These are phyloP conservation scores for Microtus richardsoni DNA, from an alignment of 2,113 vertebrate genomes.

Conservation along the genomic window DNA sequence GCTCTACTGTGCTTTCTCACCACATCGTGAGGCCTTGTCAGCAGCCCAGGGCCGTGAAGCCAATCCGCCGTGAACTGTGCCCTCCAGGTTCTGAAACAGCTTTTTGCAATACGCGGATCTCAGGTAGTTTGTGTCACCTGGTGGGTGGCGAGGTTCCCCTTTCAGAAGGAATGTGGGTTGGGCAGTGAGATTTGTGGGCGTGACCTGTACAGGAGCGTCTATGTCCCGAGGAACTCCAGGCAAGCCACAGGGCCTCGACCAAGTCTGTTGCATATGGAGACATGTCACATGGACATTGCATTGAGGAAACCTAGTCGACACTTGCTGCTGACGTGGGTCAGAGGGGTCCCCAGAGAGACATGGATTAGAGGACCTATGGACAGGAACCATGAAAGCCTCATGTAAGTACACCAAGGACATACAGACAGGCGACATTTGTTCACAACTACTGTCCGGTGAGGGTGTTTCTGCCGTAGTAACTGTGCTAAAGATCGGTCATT, in stretches of 20 bases:
- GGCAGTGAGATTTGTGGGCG: not conserved
- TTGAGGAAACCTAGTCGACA: not conserved
- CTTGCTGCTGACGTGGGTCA: not conserved
- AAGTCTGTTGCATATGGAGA: not conserved
- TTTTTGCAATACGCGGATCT: not conserved
- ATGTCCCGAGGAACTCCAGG: not conserved
- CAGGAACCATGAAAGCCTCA: not conserved
- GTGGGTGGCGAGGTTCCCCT: not conserved
- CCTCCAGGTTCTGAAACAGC: not conserved
- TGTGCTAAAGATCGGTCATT: no score
- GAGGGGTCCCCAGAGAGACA: not conserved
- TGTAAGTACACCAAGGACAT: no score
- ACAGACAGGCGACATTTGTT: not conserved
- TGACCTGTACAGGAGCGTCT: not conserved
- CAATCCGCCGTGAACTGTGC: not conserved
- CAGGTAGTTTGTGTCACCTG: not conserved
- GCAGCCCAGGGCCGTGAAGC: not conserved
- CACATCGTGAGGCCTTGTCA: not conserved
- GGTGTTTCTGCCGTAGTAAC: not conserved
- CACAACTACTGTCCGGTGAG: not conserved
- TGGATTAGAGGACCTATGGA: not conserved
- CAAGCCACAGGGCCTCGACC: not conserved
- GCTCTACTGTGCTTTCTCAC: not conserved
- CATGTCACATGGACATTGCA: not conserved
- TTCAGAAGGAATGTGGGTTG: not conserved